Evolutionary conservation across 2,888 invertebrate genomes (phyloP).

Genomic region (Orthosia cruda): DNA sequence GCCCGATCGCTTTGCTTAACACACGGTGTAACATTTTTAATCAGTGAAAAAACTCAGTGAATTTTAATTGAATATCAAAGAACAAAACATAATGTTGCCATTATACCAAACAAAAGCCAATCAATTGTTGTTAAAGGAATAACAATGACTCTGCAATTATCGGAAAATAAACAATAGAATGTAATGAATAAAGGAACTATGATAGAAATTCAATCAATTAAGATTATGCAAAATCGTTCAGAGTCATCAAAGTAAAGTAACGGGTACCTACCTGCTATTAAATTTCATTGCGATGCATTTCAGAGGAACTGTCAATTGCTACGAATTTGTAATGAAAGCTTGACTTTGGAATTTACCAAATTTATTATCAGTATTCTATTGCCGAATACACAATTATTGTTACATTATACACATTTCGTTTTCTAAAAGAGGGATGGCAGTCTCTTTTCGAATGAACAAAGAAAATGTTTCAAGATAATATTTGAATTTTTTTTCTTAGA

Average conservation of each 20-base stretch:
- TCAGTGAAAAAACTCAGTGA: neutral
- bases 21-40: too few relatives aligned
- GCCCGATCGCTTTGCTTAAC: too few relatives aligned
- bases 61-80: too few relatives aligned
- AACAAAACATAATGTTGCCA: neutral
- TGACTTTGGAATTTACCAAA: conserved; percentile 5
- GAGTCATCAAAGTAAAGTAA: conserved; percentile 3
- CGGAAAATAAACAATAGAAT: neutral
- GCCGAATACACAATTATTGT: neutral
- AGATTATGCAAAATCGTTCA: conserved; percentile 23
- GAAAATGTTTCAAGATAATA: too few relatives aligned
- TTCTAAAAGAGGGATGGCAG: too few relatives aligned
- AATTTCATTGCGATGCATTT: conserved; percentile 31
- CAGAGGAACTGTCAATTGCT: conserved; percentile 3
- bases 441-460: neutral
- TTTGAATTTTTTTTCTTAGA: too few relatives aligned
- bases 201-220: conserved; percentile 14
- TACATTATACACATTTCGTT: too few relatives aligned
- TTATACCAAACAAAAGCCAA: neutral
- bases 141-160: conserved; percentile 5
- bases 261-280: neutral
- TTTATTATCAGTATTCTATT: neutral
- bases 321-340: conserved; percentile 22
- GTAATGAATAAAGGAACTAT: neutral
- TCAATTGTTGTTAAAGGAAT: conserved; percentile 10